Evolutionary conservation across 1,140 invertebrate species (phyloP).

Genomic region (Radopholus similis): DNA sequence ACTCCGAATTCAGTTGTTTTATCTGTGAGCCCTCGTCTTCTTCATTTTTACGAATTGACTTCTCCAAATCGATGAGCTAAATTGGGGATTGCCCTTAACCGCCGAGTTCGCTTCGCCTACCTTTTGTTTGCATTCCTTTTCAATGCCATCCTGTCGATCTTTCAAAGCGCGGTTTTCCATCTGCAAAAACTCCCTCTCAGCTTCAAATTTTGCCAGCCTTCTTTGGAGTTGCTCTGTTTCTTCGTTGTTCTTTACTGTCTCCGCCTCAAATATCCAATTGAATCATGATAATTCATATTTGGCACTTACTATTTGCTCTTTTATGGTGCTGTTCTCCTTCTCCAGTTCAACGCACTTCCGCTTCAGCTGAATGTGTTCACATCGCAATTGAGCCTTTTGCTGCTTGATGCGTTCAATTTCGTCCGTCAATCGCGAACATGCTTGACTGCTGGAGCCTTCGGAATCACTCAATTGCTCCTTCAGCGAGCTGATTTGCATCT

Average conservation of each 20-base stretch:
- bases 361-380: conserved; percentile 28
- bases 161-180: conserved; percentile 13
- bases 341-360: conserved; percentile 19
- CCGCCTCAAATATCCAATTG: too few species aligned
- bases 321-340: conserved; percentile 10
- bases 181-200: neutral
- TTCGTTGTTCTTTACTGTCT: too few species aligned
- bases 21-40: conserved; percentile 3
- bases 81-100: neutral
- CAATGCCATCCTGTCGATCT: neutral
- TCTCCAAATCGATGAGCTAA: conserved; percentile 9
- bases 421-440: conserved; percentile 17
- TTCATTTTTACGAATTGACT: conserved; percentile 15
- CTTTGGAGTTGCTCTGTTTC: neutral
- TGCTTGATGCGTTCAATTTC: conserved; percentile 32
- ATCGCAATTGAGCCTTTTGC: conserved; percentile 26
- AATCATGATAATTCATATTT: too few species aligned
- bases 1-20: conserved; percentile 13
- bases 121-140: neutral
- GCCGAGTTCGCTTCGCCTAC: neutral
- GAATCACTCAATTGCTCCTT: conserved; percentile 10
- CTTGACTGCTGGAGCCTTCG: conserved; percentile 2
- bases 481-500: conserved; percentile 27
- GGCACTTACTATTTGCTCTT: neutral
- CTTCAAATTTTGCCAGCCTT: neutral